A percentile compares a stretch with the other conserved stretches of the same genome.
Evolutionary conservation across 2,113 vertebrate species (phyloP).

Genomic region (Microcebus murinus): DNA sequence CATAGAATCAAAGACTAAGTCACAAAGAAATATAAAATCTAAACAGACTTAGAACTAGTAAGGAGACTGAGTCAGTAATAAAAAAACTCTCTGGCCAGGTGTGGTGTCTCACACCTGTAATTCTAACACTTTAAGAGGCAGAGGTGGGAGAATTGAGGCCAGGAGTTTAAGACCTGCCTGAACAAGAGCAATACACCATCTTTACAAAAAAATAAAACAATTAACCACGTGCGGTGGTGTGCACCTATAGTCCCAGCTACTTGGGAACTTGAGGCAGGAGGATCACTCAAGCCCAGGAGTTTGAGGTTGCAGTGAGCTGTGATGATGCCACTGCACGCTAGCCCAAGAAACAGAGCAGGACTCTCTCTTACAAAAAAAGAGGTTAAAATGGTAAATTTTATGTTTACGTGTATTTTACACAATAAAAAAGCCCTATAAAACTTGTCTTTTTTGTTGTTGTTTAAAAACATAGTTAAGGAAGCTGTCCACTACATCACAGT

Average conservation of each 20-base stretch:
- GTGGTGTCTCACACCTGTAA: background rate
- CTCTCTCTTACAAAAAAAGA: too few species aligned
- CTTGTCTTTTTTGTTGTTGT: background rate
- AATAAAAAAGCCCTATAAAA: background rate
- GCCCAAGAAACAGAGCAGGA: background rate
- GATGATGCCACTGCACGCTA: background rate
- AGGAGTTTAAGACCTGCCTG: background rate
- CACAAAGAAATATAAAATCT: too few species aligned
- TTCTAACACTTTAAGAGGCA: background rate
- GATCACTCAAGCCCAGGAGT: background rate
- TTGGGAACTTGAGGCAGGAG: background rate
- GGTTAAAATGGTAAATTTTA: too few species aligned
- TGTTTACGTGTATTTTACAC: too few species aligned
- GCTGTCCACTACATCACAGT: background rate
- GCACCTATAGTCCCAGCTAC: background rate
- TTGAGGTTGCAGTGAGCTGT: background rate
- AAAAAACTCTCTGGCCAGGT: background rate
- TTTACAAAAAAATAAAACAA: background rate
- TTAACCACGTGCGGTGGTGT: background rate
- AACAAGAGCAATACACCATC: background rate
- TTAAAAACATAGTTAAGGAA: background rate
- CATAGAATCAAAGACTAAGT: too few species aligned
- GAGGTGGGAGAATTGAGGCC: background rate
- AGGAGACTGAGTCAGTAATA: too few species aligned
- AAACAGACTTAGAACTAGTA: too few species aligned